phyloP scores from a whole-genome alignment of 2,888 invertebrate genomes.

The Diarsia brunnea region DNA sequence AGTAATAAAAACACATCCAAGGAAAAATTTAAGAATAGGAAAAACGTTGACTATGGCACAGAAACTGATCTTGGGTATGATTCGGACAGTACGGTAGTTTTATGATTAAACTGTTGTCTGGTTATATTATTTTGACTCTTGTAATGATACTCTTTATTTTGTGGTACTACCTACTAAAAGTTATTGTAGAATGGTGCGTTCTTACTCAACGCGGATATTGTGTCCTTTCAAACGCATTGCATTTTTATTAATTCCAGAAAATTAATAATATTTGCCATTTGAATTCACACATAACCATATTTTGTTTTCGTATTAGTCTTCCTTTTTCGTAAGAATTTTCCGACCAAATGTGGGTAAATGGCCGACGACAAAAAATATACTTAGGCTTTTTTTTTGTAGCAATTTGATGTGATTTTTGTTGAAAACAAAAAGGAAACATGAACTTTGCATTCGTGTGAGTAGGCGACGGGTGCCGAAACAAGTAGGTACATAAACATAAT shows the following conservation, averaged over 20 bases:
- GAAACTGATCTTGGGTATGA: constrained; percentile 75
- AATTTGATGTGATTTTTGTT: neutral
- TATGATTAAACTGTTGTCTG: constrained; percentile 22
- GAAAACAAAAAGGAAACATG: neutral
- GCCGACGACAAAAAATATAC: neutral
- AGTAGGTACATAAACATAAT: neutral
- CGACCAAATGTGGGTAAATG: neutral
- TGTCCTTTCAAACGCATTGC: neutral
- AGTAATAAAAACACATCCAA: constrained; percentile 8
- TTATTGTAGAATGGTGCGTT: neutral
- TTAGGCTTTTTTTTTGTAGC: no score
- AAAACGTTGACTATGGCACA: constrained; percentile 43
- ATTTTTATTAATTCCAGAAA: neutral
- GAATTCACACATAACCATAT: neutral
- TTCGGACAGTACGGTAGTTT: constrained; percentile 73
- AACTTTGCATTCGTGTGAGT: neutral
- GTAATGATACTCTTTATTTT: neutral
- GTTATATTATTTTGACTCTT: neutral
- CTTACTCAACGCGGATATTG: neutral
- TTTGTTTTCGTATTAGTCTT: neutral
- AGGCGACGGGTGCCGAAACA: neutral
- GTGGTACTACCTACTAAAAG: neutral
- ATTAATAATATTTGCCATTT: neutral
- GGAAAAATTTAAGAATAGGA: constrained; percentile 30
- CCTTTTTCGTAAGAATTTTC: neutral